Base-by-base conservation (phyloP, 2,113 vertebrate genomes). In the Indicator maculatus region DNA sequence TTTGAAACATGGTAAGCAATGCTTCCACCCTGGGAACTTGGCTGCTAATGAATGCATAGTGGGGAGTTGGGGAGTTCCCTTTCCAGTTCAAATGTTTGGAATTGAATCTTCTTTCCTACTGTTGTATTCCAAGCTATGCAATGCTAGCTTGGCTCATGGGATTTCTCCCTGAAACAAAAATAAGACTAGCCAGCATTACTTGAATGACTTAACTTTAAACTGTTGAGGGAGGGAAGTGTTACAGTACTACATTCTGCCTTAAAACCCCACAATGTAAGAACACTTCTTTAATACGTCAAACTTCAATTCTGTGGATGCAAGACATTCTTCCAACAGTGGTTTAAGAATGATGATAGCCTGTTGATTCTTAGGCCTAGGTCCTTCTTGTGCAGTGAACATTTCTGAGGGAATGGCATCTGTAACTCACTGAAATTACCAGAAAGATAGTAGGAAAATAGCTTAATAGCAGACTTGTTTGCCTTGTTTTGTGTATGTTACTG, bases 11-110 rank as follows among this genome's bases (percentile, higher is more conserved):
- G 24, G 19, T 70, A 73, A 83, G 27, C n/a, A 63, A 1, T 24
- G 15, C 28, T 63, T 39, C 31, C 66, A 0, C 41, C 45, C 60
- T 74, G n/a, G 44, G 28, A 53, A 50, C 14, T 39, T 92, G 69
- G 31, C 69, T 0, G 0, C 9, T 64, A 12, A 5, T 12, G 15
- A 67, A 41, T 47, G 18, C 0, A 0, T 39, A 64, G n/a, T 16
- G 6, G 31, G 61, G 38, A 52, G 23, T 52, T 52, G 50, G 23
- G 12, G 50, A 81, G 16, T 76, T 91, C 45, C 33, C 31, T 91
- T 89, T 80, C 67, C 36, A 66, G 36, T 59, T 94, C 12, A 27
- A 12, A 3, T 16, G 6, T 73, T 69, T 76, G 45, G 79, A 66
- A 63, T 61, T 87, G 55, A 91, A n/a, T 87, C n/a, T 73, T 71